Conservation (phyloP, 2,113 vertebrate genomes). For the Lamprologus sp. region DNA sequence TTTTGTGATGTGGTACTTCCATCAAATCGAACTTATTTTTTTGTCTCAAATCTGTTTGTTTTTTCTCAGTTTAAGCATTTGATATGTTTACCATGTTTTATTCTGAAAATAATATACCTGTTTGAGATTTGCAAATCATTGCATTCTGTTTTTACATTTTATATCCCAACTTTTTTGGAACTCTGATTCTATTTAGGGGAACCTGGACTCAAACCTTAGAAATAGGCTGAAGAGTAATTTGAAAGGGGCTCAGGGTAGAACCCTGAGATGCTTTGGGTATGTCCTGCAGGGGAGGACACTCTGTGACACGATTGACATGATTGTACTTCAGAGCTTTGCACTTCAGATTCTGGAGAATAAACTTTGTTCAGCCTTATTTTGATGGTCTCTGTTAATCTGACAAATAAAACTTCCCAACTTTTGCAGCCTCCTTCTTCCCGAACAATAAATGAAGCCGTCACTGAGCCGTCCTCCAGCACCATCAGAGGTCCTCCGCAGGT, state of each 20-base stretch:
- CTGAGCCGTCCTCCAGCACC: neutral
- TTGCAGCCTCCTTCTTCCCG: neutral
- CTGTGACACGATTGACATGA: neutral
- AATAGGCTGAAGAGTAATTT: neutral
- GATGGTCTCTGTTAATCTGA: neutral
- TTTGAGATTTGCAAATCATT: neutral
- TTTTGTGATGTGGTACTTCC: neutral
- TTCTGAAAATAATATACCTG: neutral
- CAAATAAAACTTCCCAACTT: neutral
- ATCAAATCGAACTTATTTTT: accelerated
- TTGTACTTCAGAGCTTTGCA: neutral
- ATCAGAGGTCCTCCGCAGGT: neutral
- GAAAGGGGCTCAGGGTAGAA: neutral
- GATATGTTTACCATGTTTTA: accelerated
- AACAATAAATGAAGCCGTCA: neutral
- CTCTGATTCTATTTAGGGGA: accelerated
- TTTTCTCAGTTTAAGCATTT: accelerated
- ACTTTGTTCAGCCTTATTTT: neutral
- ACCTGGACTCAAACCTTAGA: neutral
- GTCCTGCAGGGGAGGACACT: neutral
- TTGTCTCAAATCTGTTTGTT: neutral
- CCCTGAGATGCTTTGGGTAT: neutral
- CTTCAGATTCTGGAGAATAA: neutral
- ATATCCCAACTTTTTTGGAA: neutral
- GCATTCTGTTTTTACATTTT: neutral